phyloP scores from a whole-genome alignment of 2,797 vertebrate species.

The Malacoctenus gilli region DNA sequence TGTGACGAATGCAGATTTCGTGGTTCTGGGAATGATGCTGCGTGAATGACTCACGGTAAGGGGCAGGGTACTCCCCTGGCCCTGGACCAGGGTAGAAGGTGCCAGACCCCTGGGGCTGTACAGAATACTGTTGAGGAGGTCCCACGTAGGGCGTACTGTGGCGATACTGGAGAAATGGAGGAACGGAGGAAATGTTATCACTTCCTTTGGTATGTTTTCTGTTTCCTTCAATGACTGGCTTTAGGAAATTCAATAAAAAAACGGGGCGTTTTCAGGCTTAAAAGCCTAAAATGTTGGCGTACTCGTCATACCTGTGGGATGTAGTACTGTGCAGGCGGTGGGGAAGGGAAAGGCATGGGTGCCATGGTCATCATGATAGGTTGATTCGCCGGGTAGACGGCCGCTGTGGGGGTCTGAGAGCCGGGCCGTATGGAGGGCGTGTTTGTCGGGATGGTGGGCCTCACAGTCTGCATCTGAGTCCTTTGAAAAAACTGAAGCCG shows the following conservation, averaged over 20 bases:
- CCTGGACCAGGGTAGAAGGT: constrained; percentile 95
- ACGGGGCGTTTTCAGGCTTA: too few relatives aligned
- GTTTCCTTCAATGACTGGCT: too few relatives aligned
- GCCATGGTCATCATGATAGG: constrained; percentile 99
- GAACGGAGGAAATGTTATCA: background rate
- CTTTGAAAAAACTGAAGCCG: constrained; percentile 93
- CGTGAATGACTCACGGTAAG: constrained; percentile 87
- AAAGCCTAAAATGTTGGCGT: background rate
- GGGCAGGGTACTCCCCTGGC: constrained; percentile 92
- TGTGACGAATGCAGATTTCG: constrained; percentile 18
- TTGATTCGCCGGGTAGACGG: constrained; percentile 93
- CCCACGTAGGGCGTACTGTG: constrained; percentile 94
- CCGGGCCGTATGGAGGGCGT: constrained; percentile 90
- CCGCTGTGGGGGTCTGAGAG: constrained; percentile 87
- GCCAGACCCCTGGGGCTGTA: constrained; percentile 91
- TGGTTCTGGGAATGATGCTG: background rate
- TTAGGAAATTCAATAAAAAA: too few relatives aligned
- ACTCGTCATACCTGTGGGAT: constrained; percentile 89
- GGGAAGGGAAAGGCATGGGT: constrained; percentile 94
- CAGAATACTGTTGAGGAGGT: constrained; percentile 94
- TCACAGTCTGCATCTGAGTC: constrained; percentile 92
- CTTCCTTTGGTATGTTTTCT: too few relatives aligned
- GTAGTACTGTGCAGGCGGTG: constrained; percentile 96
- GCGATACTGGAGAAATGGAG: constrained; percentile 85
- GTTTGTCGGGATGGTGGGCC: constrained; percentile 91